These are phyloP conservation scores for Tragelaphus strepsiceros DNA, from an alignment of 2,113 vertebrate species.

Conservation along the genomic window DNA sequence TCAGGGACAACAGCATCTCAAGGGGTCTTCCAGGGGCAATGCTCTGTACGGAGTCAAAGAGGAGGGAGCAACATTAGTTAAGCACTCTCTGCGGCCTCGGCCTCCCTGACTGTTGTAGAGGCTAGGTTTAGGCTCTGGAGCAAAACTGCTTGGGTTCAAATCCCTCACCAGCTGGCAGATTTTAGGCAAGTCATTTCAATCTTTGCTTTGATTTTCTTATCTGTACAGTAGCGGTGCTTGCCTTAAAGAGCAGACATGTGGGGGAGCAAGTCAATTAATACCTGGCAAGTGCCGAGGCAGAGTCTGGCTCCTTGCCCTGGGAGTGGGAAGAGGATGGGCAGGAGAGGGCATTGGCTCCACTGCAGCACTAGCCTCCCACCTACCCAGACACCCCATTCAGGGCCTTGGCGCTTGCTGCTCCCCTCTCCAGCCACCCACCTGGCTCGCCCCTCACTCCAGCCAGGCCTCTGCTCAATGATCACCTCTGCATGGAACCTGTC, in stretches of 20 bases:
- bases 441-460: not conserved
- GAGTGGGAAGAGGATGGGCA: too few relatives aligned
- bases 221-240: not conserved
- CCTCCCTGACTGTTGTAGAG: not conserved
- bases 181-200: not conserved
- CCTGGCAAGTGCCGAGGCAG: not conserved
- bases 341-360: not conserved
- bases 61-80: fast-evolving
- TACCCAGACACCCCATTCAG: not conserved
- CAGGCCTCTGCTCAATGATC: not conserved
- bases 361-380: not conserved
- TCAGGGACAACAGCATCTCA: fast-evolving
- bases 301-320: not conserved
- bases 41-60: not conserved
- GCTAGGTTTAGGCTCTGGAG: not conserved
- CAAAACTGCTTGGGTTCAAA: not conserved
- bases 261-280: not conserved
- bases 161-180: not conserved
- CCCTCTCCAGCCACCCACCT: too few relatives aligned
- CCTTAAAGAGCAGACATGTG: not conserved
- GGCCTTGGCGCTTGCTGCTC: not conserved
- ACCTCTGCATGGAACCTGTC: not conserved
- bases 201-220: not conserved
- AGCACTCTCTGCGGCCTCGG: not conserved
- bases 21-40: not conserved